Evolutionary conservation across 2,888 invertebrate species (phyloP), one percentile per base, ranked within the genome.

Genomic region (Orthonychiurus folsomi): DNA sequence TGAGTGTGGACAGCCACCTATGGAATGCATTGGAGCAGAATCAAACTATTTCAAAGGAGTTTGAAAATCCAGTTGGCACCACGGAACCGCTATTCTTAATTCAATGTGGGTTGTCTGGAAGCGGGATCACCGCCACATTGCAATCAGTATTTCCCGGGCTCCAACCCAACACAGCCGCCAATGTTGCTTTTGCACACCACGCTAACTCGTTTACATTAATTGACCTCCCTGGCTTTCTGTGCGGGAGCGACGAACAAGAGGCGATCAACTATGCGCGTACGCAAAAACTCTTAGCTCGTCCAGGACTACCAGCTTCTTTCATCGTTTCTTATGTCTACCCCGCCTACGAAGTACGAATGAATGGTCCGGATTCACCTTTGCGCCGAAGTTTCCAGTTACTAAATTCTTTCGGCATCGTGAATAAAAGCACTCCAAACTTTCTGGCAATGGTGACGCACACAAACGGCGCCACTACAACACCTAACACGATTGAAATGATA

Each of bases 361-460:
- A 15, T 48, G 48, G 48, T 48, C 48, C 48, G 12, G 48, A 12
- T 15, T 48, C 48, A n/a, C 12, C 48, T 12, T 48, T 48, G 15
- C 48, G 48, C 48, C 48, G n/a, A 48, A 48, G 48, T 48, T n/a
- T 48, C 15, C 48, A 48, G 48, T 15, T 48, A 48, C 48, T 48
- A 48, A 48, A 48, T 15, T 48, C 48, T 15, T n/a, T 15, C 48
- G n/a, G 48, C 12, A 48, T 48, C n/a, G 48, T n/a, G n/a, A 48
- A n/a, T 48, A n/a, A 48, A 48, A n/a, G 48, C 48, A 48, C 12
- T 48, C 15, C n/a, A 48, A n/a, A n/a, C n/a, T n/a, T n/a, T n/a
- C 48, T 48, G 48, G 48, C n/a, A 48, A 48, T 48, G 15, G 12
- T 48, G 48, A n/a, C 48, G 48, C 15, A 48, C n/a, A 48, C n/a